These are phyloP conservation scores for Tonatia bakeri DNA, from an alignment of 2,113 vertebrate species.

Conservation along the genomic window DNA sequence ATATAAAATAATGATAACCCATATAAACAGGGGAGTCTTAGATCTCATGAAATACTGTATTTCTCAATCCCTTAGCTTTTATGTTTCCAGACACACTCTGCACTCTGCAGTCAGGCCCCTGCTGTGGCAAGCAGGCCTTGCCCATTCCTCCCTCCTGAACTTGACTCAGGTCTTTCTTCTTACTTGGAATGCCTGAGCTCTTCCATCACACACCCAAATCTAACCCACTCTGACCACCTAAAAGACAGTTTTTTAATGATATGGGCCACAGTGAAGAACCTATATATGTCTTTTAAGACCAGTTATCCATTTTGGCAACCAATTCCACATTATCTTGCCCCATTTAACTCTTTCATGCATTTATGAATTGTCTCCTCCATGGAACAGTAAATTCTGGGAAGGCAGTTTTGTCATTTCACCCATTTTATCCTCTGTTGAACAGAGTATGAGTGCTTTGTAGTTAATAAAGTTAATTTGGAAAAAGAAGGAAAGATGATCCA, in stretches of 20 bases:
- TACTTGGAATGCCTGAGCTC: neutral
- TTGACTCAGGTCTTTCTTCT: neutral
- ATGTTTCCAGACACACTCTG: neutral
- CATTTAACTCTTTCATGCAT: neutral
- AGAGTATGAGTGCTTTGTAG: neutral
- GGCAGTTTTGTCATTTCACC: neutral
- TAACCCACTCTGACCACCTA: neutral
- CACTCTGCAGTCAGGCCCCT: neutral
- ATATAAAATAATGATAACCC: neutral
- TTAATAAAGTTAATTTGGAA: slow-evolving; percentile 8
- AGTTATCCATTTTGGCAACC: neutral
- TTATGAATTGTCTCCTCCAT: neutral
- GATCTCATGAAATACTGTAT: neutral
- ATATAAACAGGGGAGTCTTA: neutral
- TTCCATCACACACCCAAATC: neutral
- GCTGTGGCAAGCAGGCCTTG: neutral
- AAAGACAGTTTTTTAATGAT: slow-evolving; percentile 24
- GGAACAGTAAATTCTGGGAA: neutral
- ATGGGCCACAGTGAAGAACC: neutral
- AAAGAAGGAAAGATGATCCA: neutral
- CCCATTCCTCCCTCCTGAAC: neutral
- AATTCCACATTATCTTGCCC: neutral
- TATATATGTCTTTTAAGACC: neutral
- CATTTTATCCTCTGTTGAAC: neutral
- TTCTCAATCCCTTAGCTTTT: neutral